Conservation (phyloP, 1,140 invertebrate species). For the Drosophila ogumai region DNA sequence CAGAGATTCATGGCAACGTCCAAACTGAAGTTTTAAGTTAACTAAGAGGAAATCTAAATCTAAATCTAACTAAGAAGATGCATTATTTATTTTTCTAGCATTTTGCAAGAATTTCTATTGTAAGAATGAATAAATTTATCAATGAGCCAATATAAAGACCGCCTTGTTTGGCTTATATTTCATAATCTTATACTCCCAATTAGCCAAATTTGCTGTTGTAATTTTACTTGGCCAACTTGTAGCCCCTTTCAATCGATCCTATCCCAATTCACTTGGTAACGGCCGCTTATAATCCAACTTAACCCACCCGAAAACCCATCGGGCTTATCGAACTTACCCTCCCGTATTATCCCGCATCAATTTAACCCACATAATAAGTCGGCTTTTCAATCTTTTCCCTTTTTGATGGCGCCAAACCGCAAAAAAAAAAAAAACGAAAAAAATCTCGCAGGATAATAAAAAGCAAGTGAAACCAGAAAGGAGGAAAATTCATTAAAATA, state of each 20-base stretch:
- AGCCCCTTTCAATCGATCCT: not conserved
- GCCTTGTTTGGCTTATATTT: not conserved
- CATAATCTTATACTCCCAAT: not conserved
- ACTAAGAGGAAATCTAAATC: not conserved
- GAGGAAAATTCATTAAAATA: constrained; percentile 25
- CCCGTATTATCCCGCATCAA: constrained; percentile 11
- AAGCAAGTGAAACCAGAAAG: not conserved
- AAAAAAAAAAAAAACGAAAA: not conserved
- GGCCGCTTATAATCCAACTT: constrained; percentile 5
- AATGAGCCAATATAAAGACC: too few species aligned
- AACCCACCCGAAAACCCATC: constrained; percentile 1
- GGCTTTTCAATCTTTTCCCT: constrained; percentile 16
- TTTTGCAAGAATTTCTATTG: too few species aligned
- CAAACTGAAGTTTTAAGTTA: not conserved
- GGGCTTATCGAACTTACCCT: constrained; percentile 12
- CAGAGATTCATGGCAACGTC: not conserved
- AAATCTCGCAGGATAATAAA: not conserved
- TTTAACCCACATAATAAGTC: constrained; percentile 25
- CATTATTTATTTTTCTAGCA: too few species aligned
- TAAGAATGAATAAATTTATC: too few species aligned
- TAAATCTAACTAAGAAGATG: too few species aligned
- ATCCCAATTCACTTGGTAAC: not conserved
- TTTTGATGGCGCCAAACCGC: constrained; percentile 28
- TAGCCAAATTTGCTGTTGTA: not conserved
- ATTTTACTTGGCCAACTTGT: not conserved